Conservation (phyloP, 2,113 vertebrate genomes). For the Talpa occidentalis region DNA sequence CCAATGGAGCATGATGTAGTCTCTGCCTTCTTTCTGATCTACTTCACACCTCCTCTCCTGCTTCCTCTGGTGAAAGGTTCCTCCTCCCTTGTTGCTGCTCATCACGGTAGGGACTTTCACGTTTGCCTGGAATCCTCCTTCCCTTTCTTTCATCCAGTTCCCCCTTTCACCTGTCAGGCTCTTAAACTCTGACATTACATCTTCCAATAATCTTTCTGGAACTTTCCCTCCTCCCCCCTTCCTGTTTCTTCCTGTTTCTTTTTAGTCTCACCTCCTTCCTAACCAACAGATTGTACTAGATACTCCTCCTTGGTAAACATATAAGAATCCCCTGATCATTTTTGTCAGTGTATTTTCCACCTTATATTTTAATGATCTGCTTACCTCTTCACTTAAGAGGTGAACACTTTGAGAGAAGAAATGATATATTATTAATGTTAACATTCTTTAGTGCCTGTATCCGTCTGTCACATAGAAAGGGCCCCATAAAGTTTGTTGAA, state of each 20-base stretch:
- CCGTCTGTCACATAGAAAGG: background rate
- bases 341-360: background rate
- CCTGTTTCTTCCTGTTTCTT: background rate
- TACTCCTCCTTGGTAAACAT: background rate
- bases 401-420: background rate
- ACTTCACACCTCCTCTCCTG: background rate
- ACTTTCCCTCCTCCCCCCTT: background rate
- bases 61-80: background rate
- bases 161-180: background rate
- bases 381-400: background rate
- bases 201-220: background rate
- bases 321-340: background rate
- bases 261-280: background rate
- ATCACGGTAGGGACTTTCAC: background rate
- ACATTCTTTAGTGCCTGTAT: background rate
- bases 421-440: background rate
- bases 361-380: background rate
- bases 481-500: background rate
- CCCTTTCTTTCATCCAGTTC: background rate
- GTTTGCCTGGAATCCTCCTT: background rate
- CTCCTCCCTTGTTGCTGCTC: background rate
- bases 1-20: background rate
- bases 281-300: background rate
- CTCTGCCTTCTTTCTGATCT: background rate
- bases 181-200: background rate